Conservation (phyloP, 2,888 invertebrate species). For the Zaprionus lineosus region DNA sequence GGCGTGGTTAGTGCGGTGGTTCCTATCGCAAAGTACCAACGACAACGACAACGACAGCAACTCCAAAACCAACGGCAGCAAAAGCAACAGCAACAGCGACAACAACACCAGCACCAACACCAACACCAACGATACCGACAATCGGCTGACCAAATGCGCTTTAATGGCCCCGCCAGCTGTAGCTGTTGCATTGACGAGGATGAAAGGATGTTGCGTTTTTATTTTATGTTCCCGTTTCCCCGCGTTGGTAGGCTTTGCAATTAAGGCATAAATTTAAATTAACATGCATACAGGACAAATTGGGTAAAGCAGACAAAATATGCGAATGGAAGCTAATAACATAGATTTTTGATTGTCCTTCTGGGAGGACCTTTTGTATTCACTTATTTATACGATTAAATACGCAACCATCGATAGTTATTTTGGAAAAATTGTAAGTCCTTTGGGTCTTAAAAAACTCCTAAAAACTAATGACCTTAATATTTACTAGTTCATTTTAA, state of each 20-base stretch:
- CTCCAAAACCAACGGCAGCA: conserved; percentile 17
- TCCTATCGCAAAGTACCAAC: conserved; percentile 39
- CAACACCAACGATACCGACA: conserved; percentile 42
- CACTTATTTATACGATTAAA: too few species aligned
- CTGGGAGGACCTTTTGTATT: too few species aligned
- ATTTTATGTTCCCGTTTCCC: conserved; percentile 1
- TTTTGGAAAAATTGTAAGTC: too few species aligned
- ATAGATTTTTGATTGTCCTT: too few species aligned
- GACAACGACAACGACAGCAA: conserved; percentile 27
- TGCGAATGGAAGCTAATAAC: too few species aligned
- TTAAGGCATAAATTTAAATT: conserved; percentile 72
- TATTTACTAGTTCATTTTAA: too few species aligned
- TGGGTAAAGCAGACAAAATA: too few species aligned
- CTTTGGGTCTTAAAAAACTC: too few species aligned
- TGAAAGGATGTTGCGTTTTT: background rate
- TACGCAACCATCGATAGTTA: too few species aligned
- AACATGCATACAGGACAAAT: conserved; percentile 50
- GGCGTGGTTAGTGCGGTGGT: conserved; percentile 16
- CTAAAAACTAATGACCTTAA: too few species aligned
- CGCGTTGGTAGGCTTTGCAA: conserved; percentile 44
- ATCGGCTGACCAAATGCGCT: conserved; percentile 58
- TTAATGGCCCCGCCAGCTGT: conserved; percentile 55
- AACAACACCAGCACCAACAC: conserved; percentile 23
- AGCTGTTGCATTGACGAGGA: conserved; percentile 41
- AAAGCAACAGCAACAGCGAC: conserved; percentile 24